A percentile compares a stretch with the other conserved stretches of the same genome.
These are phyloP conservation scores for Ailurus styani DNA, from an alignment of 2,113 vertebrate species.

Conservation along the genomic window DNA sequence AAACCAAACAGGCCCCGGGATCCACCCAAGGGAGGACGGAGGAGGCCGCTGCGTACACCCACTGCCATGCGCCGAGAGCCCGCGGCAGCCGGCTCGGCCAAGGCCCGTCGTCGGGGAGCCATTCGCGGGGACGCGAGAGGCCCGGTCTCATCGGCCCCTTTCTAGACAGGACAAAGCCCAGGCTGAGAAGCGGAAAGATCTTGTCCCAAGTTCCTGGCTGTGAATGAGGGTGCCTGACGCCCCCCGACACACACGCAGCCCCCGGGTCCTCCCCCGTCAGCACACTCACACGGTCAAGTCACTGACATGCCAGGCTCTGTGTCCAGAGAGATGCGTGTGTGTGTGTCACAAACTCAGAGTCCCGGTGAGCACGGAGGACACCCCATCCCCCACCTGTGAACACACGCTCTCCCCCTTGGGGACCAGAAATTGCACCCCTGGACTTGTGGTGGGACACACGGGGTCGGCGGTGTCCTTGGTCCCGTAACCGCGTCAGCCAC, in stretches of 20 bases:
- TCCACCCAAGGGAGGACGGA: too few relatives aligned
- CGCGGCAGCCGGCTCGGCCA: accelerated
- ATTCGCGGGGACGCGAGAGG: neutral
- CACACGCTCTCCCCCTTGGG: too few relatives aligned
- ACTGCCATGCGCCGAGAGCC: accelerated
- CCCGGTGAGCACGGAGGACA: accelerated
- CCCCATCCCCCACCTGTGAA: accelerated
- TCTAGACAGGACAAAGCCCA: too few relatives aligned
- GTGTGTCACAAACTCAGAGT: neutral
- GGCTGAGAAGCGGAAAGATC: neutral
- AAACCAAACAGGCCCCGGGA: accelerated
- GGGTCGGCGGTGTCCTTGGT: accelerated
- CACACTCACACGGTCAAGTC: neutral
- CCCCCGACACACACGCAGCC: neutral
- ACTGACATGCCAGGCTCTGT: accelerated
- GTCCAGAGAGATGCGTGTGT: neutral
- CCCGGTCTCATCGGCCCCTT: accelerated
- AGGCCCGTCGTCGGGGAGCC: neutral
- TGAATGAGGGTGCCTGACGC: neutral
- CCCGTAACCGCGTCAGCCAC: accelerated
- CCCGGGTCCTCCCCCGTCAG: neutral
- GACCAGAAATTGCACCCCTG: too few relatives aligned
- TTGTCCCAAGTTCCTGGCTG: neutral
- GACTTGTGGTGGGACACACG: accelerated
- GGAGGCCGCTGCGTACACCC: accelerated